Evolutionary conservation across 2,113 vertebrate genomes (phyloP), one percentile per base, ranked within the genome.

Genomic region (Pungitius pungitius): DNA sequence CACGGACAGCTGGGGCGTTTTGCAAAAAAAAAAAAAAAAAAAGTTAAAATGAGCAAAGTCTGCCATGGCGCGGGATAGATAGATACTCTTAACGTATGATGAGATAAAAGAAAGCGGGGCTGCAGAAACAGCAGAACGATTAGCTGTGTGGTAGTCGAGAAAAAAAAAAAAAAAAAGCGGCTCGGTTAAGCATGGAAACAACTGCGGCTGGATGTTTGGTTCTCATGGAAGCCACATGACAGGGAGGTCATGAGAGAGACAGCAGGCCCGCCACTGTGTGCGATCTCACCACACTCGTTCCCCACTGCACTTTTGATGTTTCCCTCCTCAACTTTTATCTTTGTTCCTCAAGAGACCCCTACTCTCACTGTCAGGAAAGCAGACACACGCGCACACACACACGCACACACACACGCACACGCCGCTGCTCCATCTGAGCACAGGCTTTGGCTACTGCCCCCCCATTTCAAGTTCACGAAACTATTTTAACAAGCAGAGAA

Each of bases 171-270:
- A 76, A 73, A 79, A 85, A 79, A 89, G 87, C 77, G 52, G 80
- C 77, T 92, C 65, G 87, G 80, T 88, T 92, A 91, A 84, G 85
- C 77, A 91, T 93, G 88, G 91, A 90, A 92, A 91, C 90, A 90
- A 91, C 90, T 92, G 88, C 65, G 91, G 85, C 85, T 90, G 90
- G 58, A 86, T 85, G 89, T 86, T 92, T 86, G 84, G 83, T 91
- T 91, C 85, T 90, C 85, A 87, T 90, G 81, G 82, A 89, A 90
- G 87, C 91, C 92, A 93, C 93, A 93, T 91, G 86, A 91, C 86
- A 90, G 83, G 77, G 89, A 87, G 91, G 86, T 90, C 89, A 92
- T 78, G 85, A 79, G 88, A 90, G 87, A 91, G 88, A 91, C 89
- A 89, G 89, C 78, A 85, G 87, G 84, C 85, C 85, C 65, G 61